phyloP scores from a whole-genome alignment of 2,888 invertebrate genomes.

The Drosophila neonasuta region DNA sequence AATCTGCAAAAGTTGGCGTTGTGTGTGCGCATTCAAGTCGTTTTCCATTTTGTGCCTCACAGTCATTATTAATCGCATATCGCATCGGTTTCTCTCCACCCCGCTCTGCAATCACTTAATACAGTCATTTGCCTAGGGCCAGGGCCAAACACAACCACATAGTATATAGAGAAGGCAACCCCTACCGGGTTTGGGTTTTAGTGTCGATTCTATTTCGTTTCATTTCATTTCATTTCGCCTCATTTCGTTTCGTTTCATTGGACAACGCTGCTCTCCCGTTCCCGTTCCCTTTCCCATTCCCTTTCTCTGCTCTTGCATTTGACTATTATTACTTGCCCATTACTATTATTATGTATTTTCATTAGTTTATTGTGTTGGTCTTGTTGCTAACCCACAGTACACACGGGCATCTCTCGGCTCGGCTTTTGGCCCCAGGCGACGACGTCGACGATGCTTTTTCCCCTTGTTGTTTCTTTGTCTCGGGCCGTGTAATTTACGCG shows the following conservation, averaged over 20 bases:
- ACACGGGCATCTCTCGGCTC: conserved; percentile 14
- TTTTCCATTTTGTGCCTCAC: conserved; percentile 21
- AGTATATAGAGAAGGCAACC: conserved; percentile 1
- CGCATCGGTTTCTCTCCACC: neutral
- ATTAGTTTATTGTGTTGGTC: conserved; percentile 40
- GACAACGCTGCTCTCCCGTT: neutral
- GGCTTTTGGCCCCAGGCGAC: neutral
- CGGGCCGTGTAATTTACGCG: conserved; percentile 48
- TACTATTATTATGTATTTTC: conserved; percentile 53
- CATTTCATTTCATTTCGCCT: conserved; percentile 19
- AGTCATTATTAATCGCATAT: conserved; percentile 31
- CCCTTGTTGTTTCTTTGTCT: conserved; percentile 23
- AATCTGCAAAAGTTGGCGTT: conserved; percentile 20
- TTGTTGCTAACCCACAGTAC: conserved; percentile 54
- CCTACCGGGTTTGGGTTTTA: conserved; percentile 5
- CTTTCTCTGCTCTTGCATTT: conserved; percentile 14
- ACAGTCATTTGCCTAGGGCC: conserved; percentile 52
- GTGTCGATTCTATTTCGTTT: conserved; percentile 20
- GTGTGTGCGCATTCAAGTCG: conserved; percentile 29
- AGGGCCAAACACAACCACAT: conserved; percentile 35
- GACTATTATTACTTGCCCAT: conserved; percentile 51
- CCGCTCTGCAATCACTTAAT: conserved; percentile 48
- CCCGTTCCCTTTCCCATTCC: too few species aligned
- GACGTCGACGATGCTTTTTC: neutral
- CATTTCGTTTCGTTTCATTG: conserved; percentile 24